A percentile compares a stretch with the other conserved stretches of the same genome.
Conservation (phyloP, 2,797 vertebrate genomes). For the Aulostomus chinensis region DNA sequence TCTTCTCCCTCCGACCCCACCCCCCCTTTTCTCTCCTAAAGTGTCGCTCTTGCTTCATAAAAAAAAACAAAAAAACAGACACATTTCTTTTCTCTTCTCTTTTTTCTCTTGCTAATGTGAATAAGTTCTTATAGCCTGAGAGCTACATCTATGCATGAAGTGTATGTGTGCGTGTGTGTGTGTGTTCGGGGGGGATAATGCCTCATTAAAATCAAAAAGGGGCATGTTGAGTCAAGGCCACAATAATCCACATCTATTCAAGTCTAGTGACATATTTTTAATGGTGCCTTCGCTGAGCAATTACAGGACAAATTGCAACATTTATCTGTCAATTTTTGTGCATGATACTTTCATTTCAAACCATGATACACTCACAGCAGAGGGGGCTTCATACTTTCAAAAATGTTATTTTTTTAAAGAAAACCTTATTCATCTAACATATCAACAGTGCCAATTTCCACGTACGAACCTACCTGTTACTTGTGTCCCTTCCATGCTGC, state of each 20-base stretch:
- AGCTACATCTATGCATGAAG: constrained; percentile 36
- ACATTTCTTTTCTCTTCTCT: constrained; percentile 39
- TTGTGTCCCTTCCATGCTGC: too few species aligned
- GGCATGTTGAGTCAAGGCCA: constrained; percentile 50
- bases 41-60: constrained; percentile 39
- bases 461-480: too few species aligned
- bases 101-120: constrained; percentile 23
- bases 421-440: too few species aligned
- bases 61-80: constrained; percentile 16
- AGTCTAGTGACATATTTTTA: constrained; percentile 60
- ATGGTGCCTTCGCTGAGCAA: constrained; percentile 48
- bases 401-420: too few species aligned
- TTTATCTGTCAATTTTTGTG: too few species aligned
- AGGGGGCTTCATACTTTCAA: too few species aligned
- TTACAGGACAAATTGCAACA: constrained; percentile 70
- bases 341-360: too few species aligned
- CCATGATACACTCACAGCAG: too few species aligned
- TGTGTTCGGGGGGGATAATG: too few species aligned
- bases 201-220: constrained; percentile 71
- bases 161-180: too few species aligned
- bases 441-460: too few species aligned
- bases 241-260: constrained; percentile 67
- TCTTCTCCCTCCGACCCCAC: constrained; percentile 31
- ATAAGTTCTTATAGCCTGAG: constrained; percentile 22
- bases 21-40: constrained; percentile 31